phyloP scores from a whole-genome alignment of 2,888 invertebrate species.

The Pollenia labialis region DNA sequence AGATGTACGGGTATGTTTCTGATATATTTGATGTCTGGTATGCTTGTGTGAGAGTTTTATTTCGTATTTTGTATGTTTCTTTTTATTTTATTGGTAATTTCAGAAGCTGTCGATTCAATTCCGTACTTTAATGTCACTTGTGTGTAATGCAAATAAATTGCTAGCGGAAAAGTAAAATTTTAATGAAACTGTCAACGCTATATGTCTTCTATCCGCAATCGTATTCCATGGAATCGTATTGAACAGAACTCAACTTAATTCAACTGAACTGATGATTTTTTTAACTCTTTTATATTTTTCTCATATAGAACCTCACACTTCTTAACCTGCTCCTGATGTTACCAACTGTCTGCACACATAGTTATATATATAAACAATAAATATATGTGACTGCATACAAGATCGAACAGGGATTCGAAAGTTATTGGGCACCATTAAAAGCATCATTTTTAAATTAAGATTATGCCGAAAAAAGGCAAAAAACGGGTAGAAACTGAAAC shows the following conservation, averaged over 20 bases:
- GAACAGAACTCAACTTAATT: constrained; percentile 52
- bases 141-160: constrained; percentile 75
- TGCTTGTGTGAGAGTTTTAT: background rate
- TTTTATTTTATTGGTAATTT: constrained; percentile 68
- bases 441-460: too few relatives aligned
- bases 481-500: too few relatives aligned
- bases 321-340: constrained; percentile 25
- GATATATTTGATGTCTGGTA: constrained; percentile 33
- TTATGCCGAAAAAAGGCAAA: too few relatives aligned
- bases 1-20: background rate
- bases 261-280: constrained; percentile 56
- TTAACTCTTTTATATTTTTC: constrained; percentile 23
- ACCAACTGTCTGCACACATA: constrained; percentile 34
- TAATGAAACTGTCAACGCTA: constrained; percentile 75
- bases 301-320: constrained; percentile 36
- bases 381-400: constrained; percentile 38
- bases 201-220: constrained; percentile 62
- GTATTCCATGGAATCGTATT: constrained; percentile 35
- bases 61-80: background rate
- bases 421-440: background rate
- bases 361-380: constrained; percentile 22
- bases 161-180: constrained; percentile 73
- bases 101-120: constrained; percentile 71
- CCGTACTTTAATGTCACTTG: constrained; percentile 69
- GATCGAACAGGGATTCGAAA: background rate